A percentile compares a stretch with the other conserved stretches of the same genome.
phyloP scores from a whole-genome alignment of 2,113 vertebrate genomes.

The Telmatochromis brachygnathus region DNA sequence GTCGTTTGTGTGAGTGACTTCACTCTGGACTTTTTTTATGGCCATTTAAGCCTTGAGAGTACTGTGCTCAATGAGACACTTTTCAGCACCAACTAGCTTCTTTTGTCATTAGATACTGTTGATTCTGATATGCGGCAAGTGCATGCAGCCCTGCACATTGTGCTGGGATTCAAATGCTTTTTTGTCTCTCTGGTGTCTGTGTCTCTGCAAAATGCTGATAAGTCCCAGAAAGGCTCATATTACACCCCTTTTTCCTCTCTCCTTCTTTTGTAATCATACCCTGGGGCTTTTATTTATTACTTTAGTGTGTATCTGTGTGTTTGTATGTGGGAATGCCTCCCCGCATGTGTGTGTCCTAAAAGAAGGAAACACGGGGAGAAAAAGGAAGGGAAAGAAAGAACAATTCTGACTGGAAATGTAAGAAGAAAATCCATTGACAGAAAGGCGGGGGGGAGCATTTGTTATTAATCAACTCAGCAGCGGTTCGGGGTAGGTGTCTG shows the following conservation, averaged over 20 bases:
- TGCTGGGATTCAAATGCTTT: slow-evolving; percentile 1
- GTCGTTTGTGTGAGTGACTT: background rate
- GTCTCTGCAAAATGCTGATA: slow-evolving; percentile 63
- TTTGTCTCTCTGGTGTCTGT: background rate
- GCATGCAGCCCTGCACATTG: background rate
- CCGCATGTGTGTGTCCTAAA: background rate
- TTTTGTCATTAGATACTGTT: slow-evolving; percentile 27
- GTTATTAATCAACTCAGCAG: slow-evolving; percentile 36
- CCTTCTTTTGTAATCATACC: slow-evolving; percentile 14
- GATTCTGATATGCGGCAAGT: slow-evolving; percentile 2
- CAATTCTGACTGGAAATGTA: slow-evolving; percentile 31
- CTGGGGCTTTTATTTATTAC: slow-evolving; percentile 23
- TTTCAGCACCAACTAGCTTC: background rate
- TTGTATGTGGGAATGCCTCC: background rate
- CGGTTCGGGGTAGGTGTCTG: slow-evolving; percentile 24
- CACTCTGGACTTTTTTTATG: background rate
- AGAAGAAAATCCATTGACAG: background rate
- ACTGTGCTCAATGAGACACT: background rate
- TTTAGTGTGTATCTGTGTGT: background rate
- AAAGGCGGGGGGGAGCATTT: background rate
- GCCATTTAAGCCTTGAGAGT: background rate
- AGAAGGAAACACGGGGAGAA: background rate
- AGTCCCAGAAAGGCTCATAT: slow-evolving; percentile 41
- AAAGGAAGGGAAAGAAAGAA: background rate
- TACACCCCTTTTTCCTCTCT: background rate